Percentiles rank a stretch among this genome's conserved stretches.
Evolutionary conservation across 2,888 invertebrate species (phyloP).

Genomic region (Cerastoderma edule): DNA sequence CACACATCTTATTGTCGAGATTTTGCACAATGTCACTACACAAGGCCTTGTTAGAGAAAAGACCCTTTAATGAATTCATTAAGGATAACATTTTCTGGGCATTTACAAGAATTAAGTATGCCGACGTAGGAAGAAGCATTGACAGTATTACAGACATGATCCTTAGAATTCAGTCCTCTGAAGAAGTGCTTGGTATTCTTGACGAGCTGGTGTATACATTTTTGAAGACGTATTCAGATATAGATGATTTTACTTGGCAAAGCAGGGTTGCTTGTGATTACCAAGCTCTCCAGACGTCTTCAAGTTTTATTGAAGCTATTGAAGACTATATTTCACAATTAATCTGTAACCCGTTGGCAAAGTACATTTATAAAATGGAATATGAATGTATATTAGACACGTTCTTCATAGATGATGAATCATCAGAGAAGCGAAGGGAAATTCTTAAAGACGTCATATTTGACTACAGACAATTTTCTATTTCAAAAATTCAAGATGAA

Average conservation of each 20-base stretch:
- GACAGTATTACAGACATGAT: slow-evolving; percentile 45
- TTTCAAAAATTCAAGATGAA: slow-evolving; percentile 38
- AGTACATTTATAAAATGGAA: slow-evolving; percentile 51
- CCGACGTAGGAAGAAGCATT: slow-evolving; percentile 37
- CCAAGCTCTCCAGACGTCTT: slow-evolving; percentile 37
- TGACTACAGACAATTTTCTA: slow-evolving; percentile 29
- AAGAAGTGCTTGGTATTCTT: slow-evolving; percentile 20
- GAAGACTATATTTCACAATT: slow-evolving; percentile 42
- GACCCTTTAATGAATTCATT: slow-evolving; percentile 40
- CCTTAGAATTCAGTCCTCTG: slow-evolving; percentile 27
- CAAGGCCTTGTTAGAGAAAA: slow-evolving; percentile 41
- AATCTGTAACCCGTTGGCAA: slow-evolving; percentile 53
- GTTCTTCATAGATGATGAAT: slow-evolving; percentile 44
- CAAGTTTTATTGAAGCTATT: slow-evolving; percentile 51
- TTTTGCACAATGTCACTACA: slow-evolving; percentile 28
- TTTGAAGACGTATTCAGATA: too few species aligned
- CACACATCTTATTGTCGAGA: slow-evolving; percentile 33
- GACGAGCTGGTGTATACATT: too few species aligned
- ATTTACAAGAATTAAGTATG: slow-evolving; percentile 63
- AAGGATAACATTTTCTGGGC: slow-evolving; percentile 63
- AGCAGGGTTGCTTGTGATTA: slow-evolving; percentile 50
- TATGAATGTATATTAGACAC: slow-evolving; percentile 39
- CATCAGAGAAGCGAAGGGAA: slow-evolving; percentile 17
- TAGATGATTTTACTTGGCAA: slow-evolving; percentile 39
- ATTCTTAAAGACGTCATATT: slow-evolving; percentile 33